These are phyloP conservation scores for Engystomops pustulosus DNA, from an alignment of 2,113 vertebrate genomes.

Conservation along the genomic window DNA sequence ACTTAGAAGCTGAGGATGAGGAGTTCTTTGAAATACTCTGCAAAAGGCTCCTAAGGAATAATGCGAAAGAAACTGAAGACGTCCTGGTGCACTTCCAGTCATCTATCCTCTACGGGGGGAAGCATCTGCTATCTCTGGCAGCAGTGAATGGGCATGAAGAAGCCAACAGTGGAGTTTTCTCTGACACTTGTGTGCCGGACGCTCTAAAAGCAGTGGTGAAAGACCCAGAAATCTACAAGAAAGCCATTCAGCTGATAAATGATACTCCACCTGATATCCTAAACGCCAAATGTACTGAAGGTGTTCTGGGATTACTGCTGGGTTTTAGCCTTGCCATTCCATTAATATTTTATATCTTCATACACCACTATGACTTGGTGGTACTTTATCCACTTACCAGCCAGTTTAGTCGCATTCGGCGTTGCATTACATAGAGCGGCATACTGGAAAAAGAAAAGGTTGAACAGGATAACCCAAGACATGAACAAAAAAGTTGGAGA, in stretches of 20 bases:
- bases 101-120: constrained; percentile 67
- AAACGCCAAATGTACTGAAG: background rate
- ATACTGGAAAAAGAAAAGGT: background rate
- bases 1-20: constrained; percentile 65
- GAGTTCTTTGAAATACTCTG: constrained; percentile 64
- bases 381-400: background rate
- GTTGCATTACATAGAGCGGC: background rate
- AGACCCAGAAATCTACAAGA: constrained; percentile 63
- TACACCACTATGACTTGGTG: too few relatives aligned
- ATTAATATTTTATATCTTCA: too few relatives aligned
- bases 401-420: background rate
- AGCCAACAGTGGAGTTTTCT: constrained; percentile 66
- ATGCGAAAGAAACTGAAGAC: constrained; percentile 50
- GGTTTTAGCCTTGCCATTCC: too few relatives aligned
- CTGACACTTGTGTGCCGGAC: constrained; percentile 66
- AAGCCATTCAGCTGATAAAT: constrained; percentile 65
- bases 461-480: background rate
- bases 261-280: constrained; percentile 14
- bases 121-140: constrained; percentile 64
- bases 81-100: constrained; percentile 64
- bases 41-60: constrained; percentile 65
- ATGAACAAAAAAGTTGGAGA: constrained; percentile 59
- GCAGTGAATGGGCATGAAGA: constrained; percentile 61
- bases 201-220: constrained; percentile 65
- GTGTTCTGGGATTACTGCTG: too few relatives aligned